Conservation (phyloP, 2,113 vertebrate genomes). For the Rhinoderma darwinii region DNA sequence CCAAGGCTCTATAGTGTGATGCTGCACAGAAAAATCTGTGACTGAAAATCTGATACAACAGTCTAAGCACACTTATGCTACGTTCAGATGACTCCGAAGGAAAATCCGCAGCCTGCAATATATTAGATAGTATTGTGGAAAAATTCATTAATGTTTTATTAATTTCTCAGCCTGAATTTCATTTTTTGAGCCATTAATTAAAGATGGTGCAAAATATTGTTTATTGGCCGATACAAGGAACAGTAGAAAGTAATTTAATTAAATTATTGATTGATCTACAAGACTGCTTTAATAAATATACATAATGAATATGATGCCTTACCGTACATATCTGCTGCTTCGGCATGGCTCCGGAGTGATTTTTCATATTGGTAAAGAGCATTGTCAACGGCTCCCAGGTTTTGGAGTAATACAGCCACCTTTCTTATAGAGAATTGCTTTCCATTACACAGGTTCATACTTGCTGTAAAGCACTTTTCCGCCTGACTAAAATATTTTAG, state of each 20-base stretch:
- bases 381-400: conserved; percentile 53
- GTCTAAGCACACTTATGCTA: too few species aligned
- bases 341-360: conserved; percentile 53
- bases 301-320: conserved; percentile 13
- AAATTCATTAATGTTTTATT: background rate
- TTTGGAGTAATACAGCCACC: conserved; percentile 56
- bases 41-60: too few species aligned
- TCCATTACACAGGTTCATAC: background rate
- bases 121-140: background rate
- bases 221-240: conserved; percentile 41
- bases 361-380: conserved; percentile 40
- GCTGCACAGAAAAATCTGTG: too few species aligned
- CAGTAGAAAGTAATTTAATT: conserved; percentile 30
- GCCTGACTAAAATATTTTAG: conserved; percentile 54
- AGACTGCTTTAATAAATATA: background rate
- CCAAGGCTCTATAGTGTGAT: too few species aligned
- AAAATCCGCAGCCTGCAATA: background rate
- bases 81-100: too few species aligned
- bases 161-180: background rate
- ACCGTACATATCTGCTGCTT: conserved; percentile 49
- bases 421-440: conserved; percentile 2
- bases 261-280: conserved; percentile 11
- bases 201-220: conserved; percentile 24
- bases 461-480: conserved; percentile 51
- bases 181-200: conserved; percentile 19